Evolutionary conservation across 2,113 vertebrate species (phyloP), one percentile per base, ranked within the genome.

Genomic region (Actinemys pallida): DNA sequence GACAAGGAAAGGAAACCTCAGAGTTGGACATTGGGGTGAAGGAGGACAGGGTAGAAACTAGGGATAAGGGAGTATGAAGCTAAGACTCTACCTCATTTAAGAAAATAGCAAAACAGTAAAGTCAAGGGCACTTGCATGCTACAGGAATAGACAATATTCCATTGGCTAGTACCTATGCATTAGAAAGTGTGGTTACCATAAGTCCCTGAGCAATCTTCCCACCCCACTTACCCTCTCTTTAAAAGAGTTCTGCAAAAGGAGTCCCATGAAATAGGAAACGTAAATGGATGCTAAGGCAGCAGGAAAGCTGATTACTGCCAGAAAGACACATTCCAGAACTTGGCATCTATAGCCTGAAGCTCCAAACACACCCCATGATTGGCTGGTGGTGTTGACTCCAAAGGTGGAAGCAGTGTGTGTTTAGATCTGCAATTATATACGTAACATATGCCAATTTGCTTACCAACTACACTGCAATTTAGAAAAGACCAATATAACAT

Each of bases 301-400:
- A 94, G 93, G 57, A 88, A 97, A 57, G 83, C 0, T 42, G 93
- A 92, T 88, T 56, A 10, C 86, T 83, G 94, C 82, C 95, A 90
- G 86, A 81, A 95, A 93, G 87, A 82, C 88, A 54, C 10, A 93
- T 78, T 81, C 57, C 90, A 95, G 85, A 96, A 97, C 88, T 85
- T 96, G 97, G 95, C 97, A 97, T 93, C 94, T 97, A 90, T 92
- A 88, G 92, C 91, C 96, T 93, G 90, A 96, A 96, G 97, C 96
- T 96, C 88, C 96, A 94, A 96, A 96, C 93, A 98, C 97, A 95
- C 94, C 97, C 97, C 94, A 95, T 96, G 97, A 94, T 94, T 97
- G 97, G 96, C 95, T 88, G 83, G 42, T 24, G 96, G 97, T 97
- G 94, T 96, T 53, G 81, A 97, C 5, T 2, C 81, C 82, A 95